Evolutionary conservation across 92 coral and sea anemone species (phyloP), one percentile per base, ranked within the genome.

Genomic region (Bergia sp.): DNA sequence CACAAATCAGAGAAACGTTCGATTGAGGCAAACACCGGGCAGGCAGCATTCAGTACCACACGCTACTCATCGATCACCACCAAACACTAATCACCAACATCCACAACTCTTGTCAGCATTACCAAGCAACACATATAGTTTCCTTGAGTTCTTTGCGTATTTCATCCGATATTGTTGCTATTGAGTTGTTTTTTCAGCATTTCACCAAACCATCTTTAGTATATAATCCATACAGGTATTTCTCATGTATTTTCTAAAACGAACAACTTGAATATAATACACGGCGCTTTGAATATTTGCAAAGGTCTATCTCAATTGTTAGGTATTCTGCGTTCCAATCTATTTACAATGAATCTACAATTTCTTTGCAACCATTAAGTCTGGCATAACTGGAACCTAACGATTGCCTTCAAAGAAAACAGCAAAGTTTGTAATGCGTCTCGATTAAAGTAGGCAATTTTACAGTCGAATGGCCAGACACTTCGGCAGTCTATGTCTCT

Each of bases 1-100:
- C n/a, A 16, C 21, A 21, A 57, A 18, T 57, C 66, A 15, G 0
- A 71, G 4, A 12, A 79, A 47, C 36, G 41, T 23, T 36, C 36
- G 39, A 41, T 4, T 11, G 41, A 44, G 40, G 67, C 41, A 45
- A 66, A 84, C 87, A 84, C 87, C 87, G 87, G 87, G 79, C 79
- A 84, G 87, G 87, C 43, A 84, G 87, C 87, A 84, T n/a, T 69
- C 67, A 13, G 47, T 45, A 80, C 65, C 78, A 44, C 65, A 15
- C 45, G 36, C 40, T 5, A 45, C 49, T 37, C 85, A 37, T 57
- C 37, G 40, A 13, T 36, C 67, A 36, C 40, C n/a, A 9, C 20
- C 37, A 16, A 41, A 4, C 50, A 20, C 36, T n/a, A 76, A 12
- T 76, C 80, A 76, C 44, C 55, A 76, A 7, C 55, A 18, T 5